Conservation (phyloP, 2,797 vertebrate genomes). For the Alosa sapidissima region DNA sequence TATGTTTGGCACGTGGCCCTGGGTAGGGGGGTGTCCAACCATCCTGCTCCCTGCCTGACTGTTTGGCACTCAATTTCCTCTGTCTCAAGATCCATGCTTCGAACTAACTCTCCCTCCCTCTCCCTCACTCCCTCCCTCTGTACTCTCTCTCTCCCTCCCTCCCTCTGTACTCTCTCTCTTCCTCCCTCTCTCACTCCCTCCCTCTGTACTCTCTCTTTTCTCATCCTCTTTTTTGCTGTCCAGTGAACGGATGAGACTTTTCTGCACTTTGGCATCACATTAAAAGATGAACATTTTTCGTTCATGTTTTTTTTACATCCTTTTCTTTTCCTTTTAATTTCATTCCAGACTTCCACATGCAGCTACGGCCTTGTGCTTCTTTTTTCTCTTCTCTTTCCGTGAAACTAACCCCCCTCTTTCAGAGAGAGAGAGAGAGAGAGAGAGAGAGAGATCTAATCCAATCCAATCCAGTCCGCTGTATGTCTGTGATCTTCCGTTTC, state of each 20-base stretch:
- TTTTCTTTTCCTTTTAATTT: background rate
- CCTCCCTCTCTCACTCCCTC: slow-evolving; percentile 35
- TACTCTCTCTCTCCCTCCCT: slow-evolving; percentile 36
- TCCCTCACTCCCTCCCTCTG: slow-evolving; percentile 27
- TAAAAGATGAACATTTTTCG: background rate
- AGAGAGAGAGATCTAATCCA: slow-evolving; percentile 8
- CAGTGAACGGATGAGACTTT: background rate
- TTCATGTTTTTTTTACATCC: background rate
- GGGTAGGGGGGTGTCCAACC: slow-evolving; percentile 48
- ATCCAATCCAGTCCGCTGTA: background rate
- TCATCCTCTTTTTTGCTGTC: slow-evolving; percentile 8
- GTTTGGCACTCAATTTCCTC: slow-evolving; percentile 71
- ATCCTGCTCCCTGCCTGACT: slow-evolving; percentile 63
- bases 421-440: background rate
- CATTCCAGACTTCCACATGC: background rate
- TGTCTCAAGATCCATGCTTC: slow-evolving; percentile 60
- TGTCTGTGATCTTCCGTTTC: slow-evolving; percentile 32
- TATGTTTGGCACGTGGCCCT: slow-evolving; percentile 82
- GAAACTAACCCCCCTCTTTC: background rate
- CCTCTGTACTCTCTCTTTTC: slow-evolving; percentile 33
- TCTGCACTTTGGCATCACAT: slow-evolving; percentile 20
- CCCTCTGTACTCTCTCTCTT: slow-evolving; percentile 28
- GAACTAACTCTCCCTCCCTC: slow-evolving; percentile 24
- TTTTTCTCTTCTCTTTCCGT: background rate
- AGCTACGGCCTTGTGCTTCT: background rate